Evolutionary conservation across 2,888 invertebrate genomes (phyloP), one percentile per base, ranked within the genome.

Genomic region (Acrobasis consociella): DNA sequence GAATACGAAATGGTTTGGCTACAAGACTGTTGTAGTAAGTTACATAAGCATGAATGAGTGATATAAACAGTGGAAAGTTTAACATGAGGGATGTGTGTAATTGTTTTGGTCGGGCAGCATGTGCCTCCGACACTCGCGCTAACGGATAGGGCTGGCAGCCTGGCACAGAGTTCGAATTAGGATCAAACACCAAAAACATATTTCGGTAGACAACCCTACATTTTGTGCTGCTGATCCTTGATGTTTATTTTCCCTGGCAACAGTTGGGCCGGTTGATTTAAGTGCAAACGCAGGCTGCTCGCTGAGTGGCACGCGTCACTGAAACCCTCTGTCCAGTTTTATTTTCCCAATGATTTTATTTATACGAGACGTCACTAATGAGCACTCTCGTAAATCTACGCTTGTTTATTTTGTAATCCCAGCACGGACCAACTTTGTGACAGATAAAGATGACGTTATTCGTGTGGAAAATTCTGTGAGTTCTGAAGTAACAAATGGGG

Each of bases 181-280:
- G 31, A 31, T 31, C 31, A 31, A 31, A 31, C 31, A 2, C 31
- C 7, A 31, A 31, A 31, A 31, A 31, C 31, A 31, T 46, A 46
- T 13, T 8, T 17, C 2, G n/a, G 31, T 22, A 31, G 46, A 15
- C 53, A 61, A 37, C 61, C 61, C 61, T 61, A 42, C 17, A 69
- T 65, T 71, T 67, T 69, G 72, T 63, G 56, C 56, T 46, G 56
- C 17, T 64, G 66, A 68, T 74, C 72, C 71, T 72, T 73, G 76
- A 71, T 84, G 83, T 88, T 86, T 90, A 82, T 83, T 88, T 86
- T 82, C 76, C 83, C 80, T 80, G 73, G 76, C 77, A 82, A 76
- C 79, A 77, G 80, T 83, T 83, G 81, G 80, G 80, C 78, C 82
- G 84, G 83, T 85, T 80, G 80, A 81, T 83, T 84, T 83, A 77